A percentile compares a stretch with the other conserved stretches of the same genome.
Conservation (phyloP, 2,888 invertebrate species). For the Sisyra terminalis region DNA sequence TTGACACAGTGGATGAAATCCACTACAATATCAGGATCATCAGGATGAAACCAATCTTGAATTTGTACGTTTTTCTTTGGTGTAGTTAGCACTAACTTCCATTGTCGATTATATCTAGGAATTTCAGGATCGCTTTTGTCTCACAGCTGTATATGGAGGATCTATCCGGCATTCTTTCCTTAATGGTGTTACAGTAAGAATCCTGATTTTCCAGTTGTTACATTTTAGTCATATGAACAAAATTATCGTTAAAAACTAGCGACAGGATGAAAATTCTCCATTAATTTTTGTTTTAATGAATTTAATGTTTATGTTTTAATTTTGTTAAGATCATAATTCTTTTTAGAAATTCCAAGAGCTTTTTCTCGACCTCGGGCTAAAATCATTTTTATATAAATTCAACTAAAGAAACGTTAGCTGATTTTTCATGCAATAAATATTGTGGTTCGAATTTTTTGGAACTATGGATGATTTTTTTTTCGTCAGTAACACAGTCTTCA, state of each 20-base stretch:
- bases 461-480: conserved; percentile 14
- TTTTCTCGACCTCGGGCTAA: conserved; percentile 1
- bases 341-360: conserved; percentile 4
- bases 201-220: too few species aligned
- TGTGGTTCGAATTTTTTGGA: conserved; percentile 11
- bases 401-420: neutral
- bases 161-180: too few species aligned
- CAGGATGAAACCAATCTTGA: neutral
- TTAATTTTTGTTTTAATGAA: conserved; percentile 3
- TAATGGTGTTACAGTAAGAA: too few species aligned
- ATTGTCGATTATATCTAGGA: conserved; percentile 7
- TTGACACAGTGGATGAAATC: neutral
- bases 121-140: too few species aligned
- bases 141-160: too few species aligned
- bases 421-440: conserved; percentile 5
- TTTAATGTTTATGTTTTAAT: conserved; percentile 3
- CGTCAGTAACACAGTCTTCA: conserved; percentile 12
- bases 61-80: conserved; percentile 5
- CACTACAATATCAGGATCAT: neutral
- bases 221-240: too few species aligned
- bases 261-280: conserved; percentile 2
- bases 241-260: too few species aligned
- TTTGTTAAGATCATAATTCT: neutral
- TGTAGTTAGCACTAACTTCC: conserved; percentile 7
- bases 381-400: neutral